These are phyloP conservation scores for Hofmannophila pseudospretella DNA, from an alignment of 2,888 invertebrate species.

Conservation along the genomic window DNA sequence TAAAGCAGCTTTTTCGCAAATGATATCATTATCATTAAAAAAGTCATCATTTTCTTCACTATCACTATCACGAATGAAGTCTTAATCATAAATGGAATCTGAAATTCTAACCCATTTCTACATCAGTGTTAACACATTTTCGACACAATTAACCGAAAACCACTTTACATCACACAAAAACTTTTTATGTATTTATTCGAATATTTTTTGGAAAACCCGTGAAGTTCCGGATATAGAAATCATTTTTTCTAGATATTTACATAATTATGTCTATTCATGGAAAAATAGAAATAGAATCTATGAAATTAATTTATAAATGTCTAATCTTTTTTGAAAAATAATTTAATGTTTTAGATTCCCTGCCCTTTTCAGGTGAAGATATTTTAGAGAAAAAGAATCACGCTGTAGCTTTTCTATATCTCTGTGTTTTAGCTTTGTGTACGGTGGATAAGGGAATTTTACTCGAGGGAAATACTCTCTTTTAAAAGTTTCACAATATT, in stretches of 20 bases:
- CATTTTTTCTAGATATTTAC: constrained; percentile 3
- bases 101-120: constrained; percentile 17
- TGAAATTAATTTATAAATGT: constrained; percentile 16
- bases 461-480: too few relatives aligned
- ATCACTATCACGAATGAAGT: constrained; percentile 21
- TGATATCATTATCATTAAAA: constrained; percentile 20
- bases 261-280: neutral
- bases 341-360: constrained; percentile 32
- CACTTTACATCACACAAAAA: constrained; percentile 18
- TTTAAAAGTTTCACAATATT: too few relatives aligned
- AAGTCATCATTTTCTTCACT: constrained; percentile 20
- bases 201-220: constrained; percentile 42
- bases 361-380: constrained; percentile 66
- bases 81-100: constrained; percentile 17
- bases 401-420: constrained; percentile 55
- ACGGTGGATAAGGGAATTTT: constrained; percentile 27
- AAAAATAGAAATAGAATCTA: constrained; percentile 5
- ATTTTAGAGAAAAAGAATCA: constrained; percentile 18
- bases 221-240: constrained; percentile 39
- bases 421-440: constrained; percentile 68
- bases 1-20: constrained; percentile 64
- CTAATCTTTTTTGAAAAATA: constrained; percentile 12
- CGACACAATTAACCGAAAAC: constrained; percentile 7
- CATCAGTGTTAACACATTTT: constrained; percentile 15
- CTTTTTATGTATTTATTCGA: neutral